These are phyloP conservation scores for Pyrrhosoma nymphula DNA, from an alignment of 2,888 invertebrate species.

Conservation along the genomic window DNA sequence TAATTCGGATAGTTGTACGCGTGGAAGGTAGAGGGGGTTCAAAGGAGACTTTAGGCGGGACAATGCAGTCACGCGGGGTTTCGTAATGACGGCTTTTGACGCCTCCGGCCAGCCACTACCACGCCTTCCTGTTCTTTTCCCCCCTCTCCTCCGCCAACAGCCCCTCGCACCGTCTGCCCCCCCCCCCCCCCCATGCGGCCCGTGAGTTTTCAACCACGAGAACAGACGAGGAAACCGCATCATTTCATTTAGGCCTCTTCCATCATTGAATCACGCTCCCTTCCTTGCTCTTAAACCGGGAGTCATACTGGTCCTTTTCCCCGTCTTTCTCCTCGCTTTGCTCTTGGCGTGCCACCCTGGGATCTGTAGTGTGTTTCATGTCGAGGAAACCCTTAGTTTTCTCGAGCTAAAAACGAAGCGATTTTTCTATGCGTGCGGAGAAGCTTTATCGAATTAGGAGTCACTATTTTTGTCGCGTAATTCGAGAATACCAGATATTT, in stretches of 20 bases:
- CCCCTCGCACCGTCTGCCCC: not conserved
- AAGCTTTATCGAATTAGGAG: too few species aligned
- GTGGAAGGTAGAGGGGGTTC: not conserved
- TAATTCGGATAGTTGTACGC: too few species aligned
- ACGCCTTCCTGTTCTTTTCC: not conserved
- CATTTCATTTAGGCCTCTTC: not conserved
- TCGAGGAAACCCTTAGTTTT: too few species aligned
- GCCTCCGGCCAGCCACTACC: constrained; percentile 44
- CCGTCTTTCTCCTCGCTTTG: too few species aligned
- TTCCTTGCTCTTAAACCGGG: too few species aligned
- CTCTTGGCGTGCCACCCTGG: too few species aligned
- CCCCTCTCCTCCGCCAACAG: not conserved
- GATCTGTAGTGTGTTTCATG: too few species aligned
- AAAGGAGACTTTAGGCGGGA: not conserved
- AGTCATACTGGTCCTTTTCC: too few species aligned
- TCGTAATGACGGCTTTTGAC: constrained; percentile 55
- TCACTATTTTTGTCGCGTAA: too few species aligned
- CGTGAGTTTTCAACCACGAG: not conserved
- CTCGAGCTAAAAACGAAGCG: too few species aligned
- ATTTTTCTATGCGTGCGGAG: too few species aligned
- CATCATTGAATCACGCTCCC: not conserved
- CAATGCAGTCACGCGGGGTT: constrained; percentile 34
- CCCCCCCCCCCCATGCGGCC: not conserved
- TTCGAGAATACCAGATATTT: too few species aligned
- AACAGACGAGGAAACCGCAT: not conserved